A percentile compares a stretch with the other conserved stretches of the same genome.
Conservation (phyloP, 92 coral and sea anemone genomes). For the Bergia puertoricense region DNA sequence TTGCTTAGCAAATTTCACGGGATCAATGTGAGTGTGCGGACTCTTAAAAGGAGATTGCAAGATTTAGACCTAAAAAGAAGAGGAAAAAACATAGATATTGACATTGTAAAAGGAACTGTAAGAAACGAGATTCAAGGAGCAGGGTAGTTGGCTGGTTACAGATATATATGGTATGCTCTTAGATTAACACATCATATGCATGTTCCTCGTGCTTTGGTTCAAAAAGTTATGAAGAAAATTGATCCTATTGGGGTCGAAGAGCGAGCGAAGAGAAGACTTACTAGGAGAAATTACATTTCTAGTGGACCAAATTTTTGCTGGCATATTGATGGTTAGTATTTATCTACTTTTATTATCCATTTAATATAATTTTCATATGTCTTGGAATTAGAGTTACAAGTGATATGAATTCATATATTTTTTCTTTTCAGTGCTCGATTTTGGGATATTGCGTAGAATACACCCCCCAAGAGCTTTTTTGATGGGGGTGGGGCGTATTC, state of each 20-base stretch:
- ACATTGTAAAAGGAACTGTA: constrained; percentile 16
- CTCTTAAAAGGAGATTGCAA: constrained; percentile 27
- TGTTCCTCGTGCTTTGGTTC: constrained; percentile 19
- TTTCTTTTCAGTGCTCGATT: no score
- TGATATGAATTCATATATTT: no score
- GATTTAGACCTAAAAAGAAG: constrained; percentile 23
- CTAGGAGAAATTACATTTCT: constrained; percentile 16
- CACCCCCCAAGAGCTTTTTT: no score
- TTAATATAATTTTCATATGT: no score
- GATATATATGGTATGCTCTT: constrained; percentile 36
- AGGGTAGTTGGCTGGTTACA: constrained; percentile 35
- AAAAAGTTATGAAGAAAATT: constrained; percentile 1
- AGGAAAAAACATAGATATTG: constrained; percentile 1
- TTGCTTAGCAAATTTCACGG: constrained; percentile 26
- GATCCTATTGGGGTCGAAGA: constrained; percentile 11
- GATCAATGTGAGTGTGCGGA: constrained; percentile 13
- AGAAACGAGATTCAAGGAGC: constrained; percentile 18
- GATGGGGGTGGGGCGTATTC: no score
- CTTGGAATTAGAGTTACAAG: no score
- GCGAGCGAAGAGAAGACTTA: constrained; percentile 1
- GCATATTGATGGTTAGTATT: constrained; percentile 25
- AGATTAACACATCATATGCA: constrained; percentile 23
- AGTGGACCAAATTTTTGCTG: constrained; percentile 24
- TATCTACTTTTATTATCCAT: no score
- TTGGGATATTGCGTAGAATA: no score